phyloP scores from a whole-genome alignment of 2,113 vertebrate species.

The Anguilla rostrata region DNA sequence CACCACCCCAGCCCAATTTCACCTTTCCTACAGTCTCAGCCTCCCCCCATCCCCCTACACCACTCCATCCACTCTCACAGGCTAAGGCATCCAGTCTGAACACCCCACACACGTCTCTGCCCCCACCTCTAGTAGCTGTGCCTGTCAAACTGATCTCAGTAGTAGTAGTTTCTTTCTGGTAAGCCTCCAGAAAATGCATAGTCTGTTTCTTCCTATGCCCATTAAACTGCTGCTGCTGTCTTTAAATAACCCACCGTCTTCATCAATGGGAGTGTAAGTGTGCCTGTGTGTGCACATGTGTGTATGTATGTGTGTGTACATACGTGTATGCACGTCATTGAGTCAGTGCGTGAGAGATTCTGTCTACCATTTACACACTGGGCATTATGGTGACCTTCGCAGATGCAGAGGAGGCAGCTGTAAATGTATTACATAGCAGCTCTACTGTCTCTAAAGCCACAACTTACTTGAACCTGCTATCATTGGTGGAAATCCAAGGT shows the following conservation, averaged over 20 bases:
- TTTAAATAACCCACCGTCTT: background rate
- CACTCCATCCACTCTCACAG: background rate
- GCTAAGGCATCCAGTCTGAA: background rate
- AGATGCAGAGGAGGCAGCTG: background rate
- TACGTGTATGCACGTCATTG: background rate
- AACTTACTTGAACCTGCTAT: background rate
- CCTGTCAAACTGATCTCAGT: background rate
- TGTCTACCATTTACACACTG: background rate
- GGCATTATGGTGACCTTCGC: background rate
- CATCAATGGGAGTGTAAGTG: background rate
- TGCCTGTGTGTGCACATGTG: background rate
- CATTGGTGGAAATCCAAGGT: background rate
- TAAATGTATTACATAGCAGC: background rate
- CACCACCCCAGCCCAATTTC: background rate
- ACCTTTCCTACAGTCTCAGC: background rate
- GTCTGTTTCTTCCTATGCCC: background rate
- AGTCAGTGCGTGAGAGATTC: background rate
- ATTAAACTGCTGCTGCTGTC: conserved; percentile 1
- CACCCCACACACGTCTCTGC: background rate
- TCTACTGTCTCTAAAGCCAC: background rate
- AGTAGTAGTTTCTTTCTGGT: background rate
- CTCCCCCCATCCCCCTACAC: background rate
- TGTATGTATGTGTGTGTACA: background rate
- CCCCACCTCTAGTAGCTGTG: background rate
- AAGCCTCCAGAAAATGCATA: background rate